Evolutionary conservation across 2,113 vertebrate species (phyloP), one percentile per base, ranked within the genome.

Genomic region (Sapajus apella): DNA sequence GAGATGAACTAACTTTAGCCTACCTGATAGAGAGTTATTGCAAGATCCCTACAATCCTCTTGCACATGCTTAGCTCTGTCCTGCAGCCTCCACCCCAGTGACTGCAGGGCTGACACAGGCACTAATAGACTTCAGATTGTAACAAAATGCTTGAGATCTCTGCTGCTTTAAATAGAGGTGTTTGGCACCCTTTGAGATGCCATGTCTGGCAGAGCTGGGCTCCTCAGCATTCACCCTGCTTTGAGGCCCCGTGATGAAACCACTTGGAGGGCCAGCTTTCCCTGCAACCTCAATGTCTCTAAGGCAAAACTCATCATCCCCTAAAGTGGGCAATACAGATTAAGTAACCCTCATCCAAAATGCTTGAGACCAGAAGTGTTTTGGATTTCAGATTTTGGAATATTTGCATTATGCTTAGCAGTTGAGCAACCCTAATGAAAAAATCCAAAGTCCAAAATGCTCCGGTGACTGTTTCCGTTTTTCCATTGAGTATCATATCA

Each of bases 161-260:
- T 23, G 86, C 80, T 95, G 86, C 96, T 97, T 97, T 98, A 83
- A 95, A 93, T 47, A 18, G 16, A 94, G 90, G 95, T 64, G 76
- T 87, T 77, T 75, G 81, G 66, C 27, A 70, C 50, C 70, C 43
- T 43, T 70, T 52, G 11, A 47, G 64, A 79, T 58, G 97, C 87
- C 92, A 87, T 20, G 17, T 87, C 95, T 96, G 64, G 55, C 58
- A 52, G 73, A 40, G 50, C 10, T 55, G 50, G 47, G 45, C 70
- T 40, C 81, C 47, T 75, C 55, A 37, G 55, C 45, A 12, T 27
- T 96, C 84, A 66, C 12, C 64, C 75, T 56, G 2, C 6, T 52
- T 84, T 52, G 27, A 94, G 66, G 52, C 25, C 32, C 37, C 25
- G 25, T 0, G 12, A 0, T 25, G 30, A 85, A 73, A 68, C 73